Conservation (phyloP, 2,888 invertebrate species). For the Rotaria socialis region DNA sequence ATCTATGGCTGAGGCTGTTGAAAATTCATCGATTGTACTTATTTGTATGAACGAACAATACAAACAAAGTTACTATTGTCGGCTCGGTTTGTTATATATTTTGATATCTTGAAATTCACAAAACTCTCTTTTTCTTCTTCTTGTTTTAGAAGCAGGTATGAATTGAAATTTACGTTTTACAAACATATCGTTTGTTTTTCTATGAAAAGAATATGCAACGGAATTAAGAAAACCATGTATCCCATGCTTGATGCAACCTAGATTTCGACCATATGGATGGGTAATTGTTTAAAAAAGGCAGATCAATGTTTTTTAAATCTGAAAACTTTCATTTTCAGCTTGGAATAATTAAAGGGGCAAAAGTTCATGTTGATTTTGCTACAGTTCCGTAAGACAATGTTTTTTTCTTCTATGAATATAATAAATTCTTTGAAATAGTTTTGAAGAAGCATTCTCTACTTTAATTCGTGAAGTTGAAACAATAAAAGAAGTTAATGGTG, state of each 20-base stretch:
- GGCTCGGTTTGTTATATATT: not conserved
- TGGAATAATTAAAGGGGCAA: conserved; percentile 28
- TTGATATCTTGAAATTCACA: not conserved
- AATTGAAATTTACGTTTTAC: not conserved
- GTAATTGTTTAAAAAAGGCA: not conserved
- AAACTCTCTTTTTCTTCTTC: no score
- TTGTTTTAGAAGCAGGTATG: conserved; percentile 29
- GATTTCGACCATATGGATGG: conserved; percentile 37
- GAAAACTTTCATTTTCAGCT: not conserved
- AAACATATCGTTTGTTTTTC: not conserved
- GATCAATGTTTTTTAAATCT: not conserved
- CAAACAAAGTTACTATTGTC: conserved; percentile 38
- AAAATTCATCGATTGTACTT: not conserved
- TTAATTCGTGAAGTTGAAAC: conserved; percentile 34
- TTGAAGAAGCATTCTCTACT: conserved; percentile 20
- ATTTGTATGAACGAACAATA: conserved; percentile 39
- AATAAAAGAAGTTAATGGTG: not conserved
- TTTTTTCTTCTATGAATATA: not conserved
- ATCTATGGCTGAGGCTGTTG: conserved; percentile 30
- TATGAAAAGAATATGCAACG: not conserved
- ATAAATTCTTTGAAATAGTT: not conserved
- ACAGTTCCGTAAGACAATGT: not conserved
- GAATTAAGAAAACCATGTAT: conserved; percentile 30
- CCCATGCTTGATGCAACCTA: conserved; percentile 1
- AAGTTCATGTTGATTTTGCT: conserved; percentile 32